Evolutionary conservation across 30 jellyfish, hydroid and myxozoan species (phyloP).

Genomic region (Turritopsis rubra): DNA sequence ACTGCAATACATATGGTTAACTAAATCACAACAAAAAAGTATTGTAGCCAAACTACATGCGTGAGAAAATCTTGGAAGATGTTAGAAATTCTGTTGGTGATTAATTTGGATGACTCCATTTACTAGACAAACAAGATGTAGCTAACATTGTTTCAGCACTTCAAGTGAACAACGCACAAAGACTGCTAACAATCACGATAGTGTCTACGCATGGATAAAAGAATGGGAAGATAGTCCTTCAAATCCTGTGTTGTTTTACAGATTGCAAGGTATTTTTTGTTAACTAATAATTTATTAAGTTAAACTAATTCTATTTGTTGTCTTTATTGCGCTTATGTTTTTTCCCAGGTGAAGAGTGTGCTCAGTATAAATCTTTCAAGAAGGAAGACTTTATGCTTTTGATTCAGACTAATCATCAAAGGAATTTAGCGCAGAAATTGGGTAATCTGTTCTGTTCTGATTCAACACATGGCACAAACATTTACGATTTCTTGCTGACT

Average conservation of each 20-base stretch:
- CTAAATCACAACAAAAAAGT: constrained; percentile 17
- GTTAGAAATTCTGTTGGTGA: constrained; percentile 14
- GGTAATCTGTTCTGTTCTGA: constrained; percentile 12
- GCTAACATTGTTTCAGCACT: constrained; percentile 18
- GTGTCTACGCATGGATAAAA: constrained; percentile 27
- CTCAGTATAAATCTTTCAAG: not conserved
- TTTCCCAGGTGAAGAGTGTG: constrained; percentile 14
- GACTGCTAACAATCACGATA: constrained; percentile 21
- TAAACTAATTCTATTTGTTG: not conserved
- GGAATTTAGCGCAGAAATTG: constrained; percentile 5
- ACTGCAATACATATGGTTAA: constrained; percentile 24
- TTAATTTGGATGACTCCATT: constrained; percentile 3
- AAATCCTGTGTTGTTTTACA: constrained; percentile 21
- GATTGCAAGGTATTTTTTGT: constrained; percentile 16
- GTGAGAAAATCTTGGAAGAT: constrained; percentile 23
- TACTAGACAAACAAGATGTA: constrained; percentile 24
- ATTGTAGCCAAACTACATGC: constrained; percentile 28
- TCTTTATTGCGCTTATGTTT: not conserved
- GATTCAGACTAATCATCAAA: constrained; percentile 27
- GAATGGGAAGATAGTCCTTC: constrained; percentile 10
- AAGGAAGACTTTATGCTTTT: constrained; percentile 30
- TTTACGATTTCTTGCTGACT: constrained; percentile 23
- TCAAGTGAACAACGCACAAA: constrained; percentile 15
- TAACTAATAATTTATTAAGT: not conserved
- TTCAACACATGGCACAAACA: constrained; percentile 33